Percentiles rank a stretch among this genome's conserved stretches.
These are phyloP conservation scores for Phrynosoma blainvillii DNA, from an alignment of 2,113 vertebrate genomes.

Conservation along the genomic window DNA sequence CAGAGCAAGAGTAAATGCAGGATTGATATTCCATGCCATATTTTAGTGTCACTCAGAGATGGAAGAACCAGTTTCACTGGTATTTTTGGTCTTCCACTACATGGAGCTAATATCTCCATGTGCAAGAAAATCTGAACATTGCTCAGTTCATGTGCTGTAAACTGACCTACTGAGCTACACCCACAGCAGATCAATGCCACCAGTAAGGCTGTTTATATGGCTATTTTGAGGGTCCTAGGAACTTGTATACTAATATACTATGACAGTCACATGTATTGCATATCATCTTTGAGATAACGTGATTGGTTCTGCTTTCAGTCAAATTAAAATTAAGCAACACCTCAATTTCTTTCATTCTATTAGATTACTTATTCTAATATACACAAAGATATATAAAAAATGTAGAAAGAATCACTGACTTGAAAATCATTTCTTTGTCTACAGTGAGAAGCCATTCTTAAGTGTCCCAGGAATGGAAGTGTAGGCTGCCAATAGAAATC, in stretches of 20 bases:
- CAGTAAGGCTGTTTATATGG: background rate
- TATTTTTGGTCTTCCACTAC: background rate
- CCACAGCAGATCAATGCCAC: slow-evolving; percentile 9
- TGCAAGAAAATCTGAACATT: background rate
- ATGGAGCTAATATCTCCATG: background rate
- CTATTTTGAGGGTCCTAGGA: slow-evolving; percentile 33
- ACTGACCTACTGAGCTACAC: slow-evolving; percentile 32
- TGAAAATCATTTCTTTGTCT: too few relatives aligned
- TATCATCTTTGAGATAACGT: background rate
- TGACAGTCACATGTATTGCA: slow-evolving; percentile 15
- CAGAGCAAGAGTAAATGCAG: background rate
- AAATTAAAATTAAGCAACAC: slow-evolving; percentile 5
- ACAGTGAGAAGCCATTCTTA: too few relatives aligned
- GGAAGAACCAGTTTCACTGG: slow-evolving; percentile 15
- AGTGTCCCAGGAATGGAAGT: too few relatives aligned
- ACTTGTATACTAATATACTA: slow-evolving; percentile 17
- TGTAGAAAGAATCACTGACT: too few relatives aligned
- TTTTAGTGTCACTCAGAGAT: background rate
- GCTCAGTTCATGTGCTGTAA: background rate
- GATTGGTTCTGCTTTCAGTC: background rate
- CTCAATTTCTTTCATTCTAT: slow-evolving; percentile 39
- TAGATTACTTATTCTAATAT: background rate
- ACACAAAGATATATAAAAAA: background rate
- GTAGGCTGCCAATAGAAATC: too few relatives aligned
- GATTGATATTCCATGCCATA: background rate